Base-by-base conservation (phyloP, 1,140 invertebrate genomes). In the Scaptodrosophila lebanonensis region DNA sequence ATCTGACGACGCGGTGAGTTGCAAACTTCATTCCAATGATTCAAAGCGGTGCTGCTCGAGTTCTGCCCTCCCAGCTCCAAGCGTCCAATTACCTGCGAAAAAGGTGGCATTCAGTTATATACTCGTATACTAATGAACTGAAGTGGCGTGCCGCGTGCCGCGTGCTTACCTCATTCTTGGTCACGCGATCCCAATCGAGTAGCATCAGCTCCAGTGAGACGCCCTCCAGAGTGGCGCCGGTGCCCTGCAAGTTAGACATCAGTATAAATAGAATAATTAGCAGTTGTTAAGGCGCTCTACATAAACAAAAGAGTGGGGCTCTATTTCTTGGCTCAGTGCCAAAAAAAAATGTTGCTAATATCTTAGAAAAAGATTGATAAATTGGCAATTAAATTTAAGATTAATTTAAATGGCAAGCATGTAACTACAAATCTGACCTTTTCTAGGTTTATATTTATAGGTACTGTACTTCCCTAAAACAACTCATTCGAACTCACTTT, bases 21-120 rank as follows among this genome's bases (percentile, higher is more conserved):
- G 88, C 95, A 94, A 45, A 98, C 96, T 89, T 98, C 97, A 68
- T 94, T 95, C 97, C 97, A 98, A 88, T 99, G 97, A 84, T 96
- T 95, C 7, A 94, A 88, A 16, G 96, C 95, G 29, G 94, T 92
- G 54, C 93, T 93, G 59, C 90, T 90, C 49, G 92, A 91, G 70
- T 93, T 93, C 3, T 92, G 88, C 17, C 93, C 93, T 33, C 97
- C 97, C 38, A 99, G 90, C 84, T 98, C 95, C 72, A 99, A 88
- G 63, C 95, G 91, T 45, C 97, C 97, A 83, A 99, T 97, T 29
- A 98, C 95, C 95, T 96, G 79, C 12, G 84, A 77, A 40, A 36
- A 53, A 32, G 29, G n/a, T n/a, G n/a, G 6, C 29, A 16, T n/a
- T 35, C 12, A 52, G 17, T 22, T 18, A n/a, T 35, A 1, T 15